Evolutionary conservation across 2,888 invertebrate species (phyloP), one percentile per base, ranked within the genome.

Genomic region (Heliconius cydno): DNA sequence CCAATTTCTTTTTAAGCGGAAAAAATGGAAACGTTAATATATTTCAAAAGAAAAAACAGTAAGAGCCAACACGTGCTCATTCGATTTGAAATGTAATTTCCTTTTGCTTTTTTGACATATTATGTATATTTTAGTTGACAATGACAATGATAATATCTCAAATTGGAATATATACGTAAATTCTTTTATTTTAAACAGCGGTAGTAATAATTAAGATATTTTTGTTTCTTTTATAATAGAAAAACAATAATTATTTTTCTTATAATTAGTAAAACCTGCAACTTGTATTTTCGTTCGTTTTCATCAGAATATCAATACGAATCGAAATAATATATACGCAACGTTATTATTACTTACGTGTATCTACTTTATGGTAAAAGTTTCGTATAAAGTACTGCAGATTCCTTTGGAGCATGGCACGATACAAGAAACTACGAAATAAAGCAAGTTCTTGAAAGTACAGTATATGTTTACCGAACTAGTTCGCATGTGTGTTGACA

Each of bases 401-500:
- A 90, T 90, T 87, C 87, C 87, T 87, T 84, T 86, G 84, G 84
- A 86, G 86, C 87, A 85, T 86, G 81, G 83, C 82, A 80, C 82
- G 83, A 84, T 82, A 77, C 83, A 84, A 85, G 84, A 84, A 88
- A 89, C 86, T 87, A 88, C 86, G 86, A 90, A 90, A 92, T 91
- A 91, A 90, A 90, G 86, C 86, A 88, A 90, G 86, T 88, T 88
- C 85, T 83, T 85, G 85, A 85, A 88, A 90, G 87, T 86, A 86
- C 82, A 83, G 84, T 88, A 87, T 88, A 88, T 85, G 88, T 88
- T 89, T 87, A 87, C 87, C 84, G 87, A 86, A 88, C 85, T 86
- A 85, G 85, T 87, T 86, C 89, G 87, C 89, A 88, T 92, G 90
- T 91, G 88, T 91, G 90, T 91, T 91, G 91, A 93, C 91, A 89